Evolutionary conservation across 2,888 invertebrate species (phyloP), one percentile per base, ranked within the genome.

Genomic region (Synanthedon vespiformis): DNA sequence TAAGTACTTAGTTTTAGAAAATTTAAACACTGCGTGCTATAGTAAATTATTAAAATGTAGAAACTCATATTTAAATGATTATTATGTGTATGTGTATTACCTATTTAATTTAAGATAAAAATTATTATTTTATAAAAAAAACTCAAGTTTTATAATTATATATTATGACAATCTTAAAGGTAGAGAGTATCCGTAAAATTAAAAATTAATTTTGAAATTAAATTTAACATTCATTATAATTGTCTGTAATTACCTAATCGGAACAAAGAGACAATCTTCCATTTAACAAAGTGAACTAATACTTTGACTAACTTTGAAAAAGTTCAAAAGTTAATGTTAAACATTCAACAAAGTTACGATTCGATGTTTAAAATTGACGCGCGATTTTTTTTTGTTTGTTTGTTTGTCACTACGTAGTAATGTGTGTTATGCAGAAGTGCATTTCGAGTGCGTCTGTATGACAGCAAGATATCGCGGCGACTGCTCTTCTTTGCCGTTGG

Each of bases 401-500:
- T 61, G 56, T 64, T 58, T 58, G 34, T 64, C 70, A 73, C 69
- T 65, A 68, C 70, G 67, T 55, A 48, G n/a, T 48, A 1, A 51
- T 40, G 53, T 40, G 57, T 56, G 55, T 58, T 63, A 61, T 62
- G 65, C 64, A 63, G 58, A 53, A 57, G 59, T 75, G 77, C 85
- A 83, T 77, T 59, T 61, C 74, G 72, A 56, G 65, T 73, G 74
- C 83, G 84, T 77, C 80, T 79, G 80, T 62, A 57, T 70, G 62
- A 65, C 69, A 67, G 79, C 67, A 65, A 60, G 74, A 67, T 66
- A 61, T 61, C 85, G 86, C 82, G 83, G 71, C 67, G 65, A 86
- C 85, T 87, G 75, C 64, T 73, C 62, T 63, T 63, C 70, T 67
- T 63, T 69, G 58, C 64, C 73, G 69, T 71, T 75, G 62, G 61